Conservation (phyloP, 2,888 invertebrate species). For the Lasioglossum marginatum region DNA sequence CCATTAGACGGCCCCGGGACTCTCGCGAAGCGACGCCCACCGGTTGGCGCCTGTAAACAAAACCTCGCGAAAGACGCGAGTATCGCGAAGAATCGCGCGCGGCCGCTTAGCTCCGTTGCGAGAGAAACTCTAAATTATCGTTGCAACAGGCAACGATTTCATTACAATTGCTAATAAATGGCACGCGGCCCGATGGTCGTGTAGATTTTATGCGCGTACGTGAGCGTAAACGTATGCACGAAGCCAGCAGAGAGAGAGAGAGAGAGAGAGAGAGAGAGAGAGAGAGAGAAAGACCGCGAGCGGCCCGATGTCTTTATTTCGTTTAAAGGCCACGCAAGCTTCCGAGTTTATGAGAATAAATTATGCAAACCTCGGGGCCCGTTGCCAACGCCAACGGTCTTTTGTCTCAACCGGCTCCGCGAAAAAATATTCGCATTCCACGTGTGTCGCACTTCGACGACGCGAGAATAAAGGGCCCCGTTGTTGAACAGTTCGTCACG, state of each 20-base stretch:
- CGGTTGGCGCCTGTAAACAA: conserved; percentile 59
- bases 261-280: conserved; percentile 18
- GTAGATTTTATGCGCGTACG: conserved; percentile 54
- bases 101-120: conserved; percentile 31
- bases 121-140: conserved; percentile 65
- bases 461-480: conserved; percentile 37
- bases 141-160: conserved; percentile 58
- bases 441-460: conserved; percentile 40
- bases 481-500: conserved; percentile 48
- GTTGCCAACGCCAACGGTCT: conserved; percentile 28
- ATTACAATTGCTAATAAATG: conserved; percentile 67
- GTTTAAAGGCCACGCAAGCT: conserved; percentile 55
- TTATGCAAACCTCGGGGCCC: conserved; percentile 58
- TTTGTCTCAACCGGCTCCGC: conserved; percentile 34
- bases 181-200: conserved; percentile 54
- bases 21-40: conserved; percentile 38
- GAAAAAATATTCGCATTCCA: conserved; percentile 38
- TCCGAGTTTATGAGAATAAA: conserved; percentile 62
- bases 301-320: conserved; percentile 59
- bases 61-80: conserved; percentile 23
- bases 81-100: conserved; percentile 2
- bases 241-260: conserved; percentile 29
- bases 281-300: background rate
- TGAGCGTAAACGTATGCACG: conserved; percentile 43
- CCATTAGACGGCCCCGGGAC: conserved; percentile 71